These are phyloP conservation scores for Carlito syrichta DNA, from an alignment of 2,113 vertebrate species.

Conservation along the genomic window DNA sequence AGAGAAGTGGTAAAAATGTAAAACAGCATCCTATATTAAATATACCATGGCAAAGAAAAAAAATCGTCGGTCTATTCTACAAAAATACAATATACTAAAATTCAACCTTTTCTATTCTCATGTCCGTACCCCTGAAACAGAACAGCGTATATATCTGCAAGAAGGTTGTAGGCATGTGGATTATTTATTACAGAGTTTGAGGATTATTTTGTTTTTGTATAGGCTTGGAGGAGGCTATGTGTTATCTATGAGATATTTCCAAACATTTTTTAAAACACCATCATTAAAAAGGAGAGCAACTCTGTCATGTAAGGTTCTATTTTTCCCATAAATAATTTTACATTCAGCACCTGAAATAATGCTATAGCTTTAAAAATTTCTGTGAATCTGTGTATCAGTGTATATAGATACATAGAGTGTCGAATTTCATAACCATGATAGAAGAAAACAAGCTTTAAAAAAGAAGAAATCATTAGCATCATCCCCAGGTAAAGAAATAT, in stretches of 20 bases:
- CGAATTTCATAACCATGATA: not conserved
- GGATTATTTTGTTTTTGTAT: not conserved
- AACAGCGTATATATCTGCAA: not conserved
- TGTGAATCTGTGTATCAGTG: not conserved
- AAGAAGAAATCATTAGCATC: not conserved
- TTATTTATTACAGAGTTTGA: not conserved
- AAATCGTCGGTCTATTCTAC: not conserved
- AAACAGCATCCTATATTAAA: not conserved
- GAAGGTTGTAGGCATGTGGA: not conserved
- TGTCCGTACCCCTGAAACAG: not conserved
- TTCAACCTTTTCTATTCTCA: not conserved
- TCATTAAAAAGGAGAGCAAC: not conserved
- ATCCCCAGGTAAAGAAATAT: slow-evolving; percentile 33
- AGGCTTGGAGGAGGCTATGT: not conserved
- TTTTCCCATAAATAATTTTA: not conserved
- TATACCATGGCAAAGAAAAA: not conserved
- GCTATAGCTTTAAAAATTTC: not conserved
- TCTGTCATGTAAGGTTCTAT: not conserved
- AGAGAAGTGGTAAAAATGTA: not conserved
- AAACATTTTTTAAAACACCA: not conserved
- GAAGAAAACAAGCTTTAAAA: slow-evolving; percentile 26
- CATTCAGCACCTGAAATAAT: not conserved
- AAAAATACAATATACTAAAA: not conserved
- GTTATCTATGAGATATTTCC: not conserved
- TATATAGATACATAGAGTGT: not conserved